phyloP scores from a whole-genome alignment of 2,888 invertebrate genomes.

The Trichopoda pennipes region DNA sequence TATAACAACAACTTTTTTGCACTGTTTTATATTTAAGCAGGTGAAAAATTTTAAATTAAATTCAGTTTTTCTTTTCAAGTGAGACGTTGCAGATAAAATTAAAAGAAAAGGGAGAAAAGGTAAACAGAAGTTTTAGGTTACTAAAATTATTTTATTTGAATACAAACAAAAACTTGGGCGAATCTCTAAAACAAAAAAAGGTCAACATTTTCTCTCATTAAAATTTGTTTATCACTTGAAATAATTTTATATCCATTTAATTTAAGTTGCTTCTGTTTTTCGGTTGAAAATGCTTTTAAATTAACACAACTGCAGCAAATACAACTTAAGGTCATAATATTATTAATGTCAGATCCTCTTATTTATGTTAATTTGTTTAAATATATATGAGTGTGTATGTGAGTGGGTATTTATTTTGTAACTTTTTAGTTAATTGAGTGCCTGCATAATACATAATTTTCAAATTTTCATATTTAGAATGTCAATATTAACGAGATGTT shows the following conservation, averaged over 20 bases:
- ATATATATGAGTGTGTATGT: no score
- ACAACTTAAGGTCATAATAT: constrained; percentile 30
- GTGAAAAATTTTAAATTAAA: constrained; percentile 54
- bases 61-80: constrained; percentile 62
- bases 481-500: constrained; percentile 61
- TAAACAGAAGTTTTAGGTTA: constrained; percentile 21
- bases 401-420: neutral
- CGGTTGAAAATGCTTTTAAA: constrained; percentile 3
- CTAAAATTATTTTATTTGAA: neutral
- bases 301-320: constrained; percentile 9
- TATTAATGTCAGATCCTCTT: constrained; percentile 33
- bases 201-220: constrained; percentile 23
- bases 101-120: constrained; percentile 1
- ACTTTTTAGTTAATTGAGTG: constrained; percentile 61
- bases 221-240: constrained; percentile 15
- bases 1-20: constrained; percentile 38
- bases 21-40: constrained; percentile 33
- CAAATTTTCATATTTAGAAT: constrained; percentile 17
- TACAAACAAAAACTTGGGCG: constrained; percentile 5
- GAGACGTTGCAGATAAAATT: constrained; percentile 48
- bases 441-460: constrained; percentile 48
- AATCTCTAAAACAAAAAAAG: constrained; percentile 27
- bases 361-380: neutral
- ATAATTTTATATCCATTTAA: constrained; percentile 27
- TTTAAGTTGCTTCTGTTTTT: constrained; percentile 16